Base-by-base conservation (phyloP, 2,797 vertebrate species). In the Coccyzus lansbergi region DNA sequence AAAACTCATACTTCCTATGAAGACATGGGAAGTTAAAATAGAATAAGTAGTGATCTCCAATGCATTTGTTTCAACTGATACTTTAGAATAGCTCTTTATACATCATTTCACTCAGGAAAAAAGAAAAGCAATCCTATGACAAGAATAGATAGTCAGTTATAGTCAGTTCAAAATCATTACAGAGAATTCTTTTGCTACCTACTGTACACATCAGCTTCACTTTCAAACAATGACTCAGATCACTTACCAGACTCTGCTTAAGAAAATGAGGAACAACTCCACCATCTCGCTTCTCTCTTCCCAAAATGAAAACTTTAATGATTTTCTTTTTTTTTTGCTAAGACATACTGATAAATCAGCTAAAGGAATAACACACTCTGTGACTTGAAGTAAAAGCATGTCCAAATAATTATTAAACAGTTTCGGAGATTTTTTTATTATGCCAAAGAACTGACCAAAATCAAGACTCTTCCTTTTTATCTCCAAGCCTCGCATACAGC, bases 91-190 rank as follows among this genome's bases (percentile, higher is more conserved):
- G 55, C 46, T 94, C 88, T 87, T 72, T 64, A 89, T 72, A 93
- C 40, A 71, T 90, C 74, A 40, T 96, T 97, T 94, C 69, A 86
- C 74, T 85, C 79, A 89, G 79, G 68, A 81, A 68, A 92, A 83
- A 21, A 76, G 76, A 87, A 80, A 65, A 70, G 51, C 63, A 92
- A 81, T 90, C 70, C 34, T 26, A 75, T 74, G 78, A 85, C 83
- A 97, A 96, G 68, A 95, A 91, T 52, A 95, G 87, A 63, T 65
- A 72, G 80, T 95, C 87, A 76, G 60, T 62, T 96, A 63, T 65
- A 72, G 80, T 95, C 87, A 76, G 60, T 62, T 96, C 88, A 97
- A 94, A 96, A 84, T 90, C 85, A 90, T 93, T 81, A 83, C n/a
- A 88, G 46, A 62, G 88, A 95, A 89, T 6, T 46, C 59, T 95